Evolutionary conservation across 1,140 invertebrate species (phyloP).

Genomic region (Bombus pyrosoma): DNA sequence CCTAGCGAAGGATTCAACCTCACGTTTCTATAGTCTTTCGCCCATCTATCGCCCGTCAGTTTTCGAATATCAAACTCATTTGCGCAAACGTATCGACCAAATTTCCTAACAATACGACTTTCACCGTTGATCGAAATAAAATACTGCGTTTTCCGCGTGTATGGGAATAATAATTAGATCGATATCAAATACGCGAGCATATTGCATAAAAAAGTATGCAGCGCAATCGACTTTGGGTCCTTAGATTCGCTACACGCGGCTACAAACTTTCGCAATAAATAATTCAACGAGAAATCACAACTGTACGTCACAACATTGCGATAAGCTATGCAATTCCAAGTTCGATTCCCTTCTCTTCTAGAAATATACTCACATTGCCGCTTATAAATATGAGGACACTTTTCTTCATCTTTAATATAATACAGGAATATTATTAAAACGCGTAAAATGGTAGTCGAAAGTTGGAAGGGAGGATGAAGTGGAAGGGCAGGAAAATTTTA

Average conservation of each 20-base stretch:
- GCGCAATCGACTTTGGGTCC: not conserved
- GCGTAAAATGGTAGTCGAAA: no score
- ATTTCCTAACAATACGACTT: not conserved
- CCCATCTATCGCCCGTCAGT: not conserved
- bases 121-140: not conserved
- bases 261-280: slow-evolving; percentile 21
- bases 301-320: not conserved
- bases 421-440: no score
- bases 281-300: slow-evolving; percentile 27
- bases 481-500: no score
- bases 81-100: not conserved
- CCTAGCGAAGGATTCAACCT: not conserved
- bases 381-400: not conserved
- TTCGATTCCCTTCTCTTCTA: not conserved
- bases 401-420: no score
- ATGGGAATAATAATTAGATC: slow-evolving; percentile 10
- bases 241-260: slow-evolving; percentile 40
- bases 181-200: not conserved
- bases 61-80: not conserved
- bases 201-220: not conserved
- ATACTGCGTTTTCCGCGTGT: not conserved
- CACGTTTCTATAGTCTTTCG: not conserved
- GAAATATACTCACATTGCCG: not conserved
- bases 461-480: no score
- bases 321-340: not conserved